Base-by-base conservation (phyloP, 2,113 vertebrate genomes). In the cat (Felis catus) region DNA sequence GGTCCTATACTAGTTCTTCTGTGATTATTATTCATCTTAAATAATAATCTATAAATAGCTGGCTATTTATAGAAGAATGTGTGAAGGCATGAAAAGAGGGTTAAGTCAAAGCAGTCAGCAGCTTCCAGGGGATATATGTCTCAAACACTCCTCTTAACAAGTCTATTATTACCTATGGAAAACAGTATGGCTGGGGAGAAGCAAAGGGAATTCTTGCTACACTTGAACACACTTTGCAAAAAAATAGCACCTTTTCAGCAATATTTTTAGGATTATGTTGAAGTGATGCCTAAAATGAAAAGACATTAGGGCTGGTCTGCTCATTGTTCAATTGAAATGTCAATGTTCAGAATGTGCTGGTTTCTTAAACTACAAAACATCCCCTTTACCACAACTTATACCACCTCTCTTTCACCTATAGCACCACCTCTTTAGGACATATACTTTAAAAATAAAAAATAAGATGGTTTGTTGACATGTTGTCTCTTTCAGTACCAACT, bases 131-230 rank as follows among this genome's bases (percentile, higher is more conserved):
- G 9, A 36, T 36, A 33, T 45, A 15, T 48, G 1, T 82, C 31
- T 94, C 80, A 76, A 92, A 70, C n/a, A 51, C 19, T 81, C 19
- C n/a, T 83, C 33, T 31, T 76, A 95, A 70, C 19, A 97, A 87
- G 41, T 84, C 53, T 91, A 1, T 33, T 92, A 36, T 66, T 70
- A 0, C 36, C 71, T 91, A 3, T 6, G 16, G 23, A 1, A 84
- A 86, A 87, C 51, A 18, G 4, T 41, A 66, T 78, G 65, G 8
- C 51, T 80, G 91, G 48, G 94, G 45, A 88, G 33, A 94, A 87
- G 11, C n/a, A 89, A 94, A 61, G 25, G 39, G 33, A 94, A 7
- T 63, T 55, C n/a, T 31, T 79, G 15, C 45, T 95, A 33, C 4
- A 51, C 16, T 25, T 63, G 19, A 92, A 66, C 16, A 88, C 10